Evolutionary conservation across 2,888 invertebrate genomes (phyloP).

Genomic region (Masnerella sp.): DNA sequence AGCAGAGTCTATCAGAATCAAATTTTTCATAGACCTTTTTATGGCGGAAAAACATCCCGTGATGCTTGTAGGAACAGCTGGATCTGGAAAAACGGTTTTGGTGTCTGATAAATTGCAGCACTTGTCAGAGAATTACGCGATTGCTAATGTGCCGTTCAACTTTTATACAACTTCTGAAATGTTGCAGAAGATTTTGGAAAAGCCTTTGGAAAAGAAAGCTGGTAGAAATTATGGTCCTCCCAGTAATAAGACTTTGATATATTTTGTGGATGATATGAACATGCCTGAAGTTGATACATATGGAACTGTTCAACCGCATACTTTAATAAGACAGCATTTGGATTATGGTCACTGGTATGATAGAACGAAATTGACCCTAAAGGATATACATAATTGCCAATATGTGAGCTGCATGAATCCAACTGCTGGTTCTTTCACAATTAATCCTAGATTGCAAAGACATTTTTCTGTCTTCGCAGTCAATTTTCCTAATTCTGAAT

Average conservation of each 20-base stretch:
- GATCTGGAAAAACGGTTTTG: constrained; percentile 93
- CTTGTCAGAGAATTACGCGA: constrained; percentile 90
- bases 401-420: constrained; percentile 99
- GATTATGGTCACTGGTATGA: constrained; percentile 98
- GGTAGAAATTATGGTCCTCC: constrained; percentile 95
- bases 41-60: constrained; percentile 94
- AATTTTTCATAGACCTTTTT: constrained; percentile 92
- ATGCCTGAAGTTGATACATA: constrained; percentile 97
- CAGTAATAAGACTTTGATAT: constrained; percentile 94
- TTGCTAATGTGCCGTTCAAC: constrained; percentile 96
- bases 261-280: constrained; percentile 98
- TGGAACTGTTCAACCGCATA: constrained; percentile 97
- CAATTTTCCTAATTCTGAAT: constrained; percentile 89
- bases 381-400: constrained; percentile 98
- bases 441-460: constrained; percentile 94
- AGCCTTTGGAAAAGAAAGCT: constrained; percentile 97
- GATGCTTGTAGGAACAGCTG: constrained; percentile 96
- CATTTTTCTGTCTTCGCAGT: constrained; percentile 94
- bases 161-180: constrained; percentile 97
- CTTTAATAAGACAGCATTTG: constrained; percentile 94
- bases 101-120: constrained; percentile 81
- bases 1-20: constrained; percentile 92
- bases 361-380: constrained; percentile 89
- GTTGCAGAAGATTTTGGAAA: constrained; percentile 95
- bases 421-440: constrained; percentile 97